A percentile compares a stretch with the other conserved stretches of the same genome.
These are phyloP conservation scores for Eupithecia dodoneata DNA, from an alignment of 2,888 invertebrate species.

Conservation along the genomic window DNA sequence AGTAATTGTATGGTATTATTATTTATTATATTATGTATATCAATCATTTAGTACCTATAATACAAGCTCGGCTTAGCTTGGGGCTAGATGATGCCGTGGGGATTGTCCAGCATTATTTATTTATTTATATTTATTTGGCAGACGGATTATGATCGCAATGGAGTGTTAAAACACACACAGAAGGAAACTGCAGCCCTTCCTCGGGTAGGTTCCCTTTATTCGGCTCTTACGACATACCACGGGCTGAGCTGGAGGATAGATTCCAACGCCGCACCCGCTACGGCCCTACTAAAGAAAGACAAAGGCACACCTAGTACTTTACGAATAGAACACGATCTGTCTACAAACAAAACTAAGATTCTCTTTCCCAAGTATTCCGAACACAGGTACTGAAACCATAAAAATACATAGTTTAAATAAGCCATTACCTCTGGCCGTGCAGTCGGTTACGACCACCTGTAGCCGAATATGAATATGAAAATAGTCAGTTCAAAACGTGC, in stretches of 20 bases:
- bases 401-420: conserved; percentile 42
- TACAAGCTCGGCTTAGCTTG: no score
- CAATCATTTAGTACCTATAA: no score
- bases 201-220: neutral
- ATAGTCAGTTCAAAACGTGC: conserved; percentile 57
- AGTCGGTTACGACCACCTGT: conserved; percentile 63
- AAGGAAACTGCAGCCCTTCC: neutral
- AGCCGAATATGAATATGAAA: conserved; percentile 58
- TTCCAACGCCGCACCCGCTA: neutral
- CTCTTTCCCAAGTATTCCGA: conserved; percentile 14
- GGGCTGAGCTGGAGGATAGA: neutral
- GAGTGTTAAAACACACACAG: neutral
- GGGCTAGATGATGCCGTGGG: no score
- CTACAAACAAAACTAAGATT: conserved; percentile 10
- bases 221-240: neutral
- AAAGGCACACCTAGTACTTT: neutral
- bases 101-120: no score
- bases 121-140: no score
- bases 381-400: conserved; percentile 24
- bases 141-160: neutral
- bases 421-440: conserved; percentile 38
- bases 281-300: neutral
- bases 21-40: no score
- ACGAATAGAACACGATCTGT: conserved; percentile 4
- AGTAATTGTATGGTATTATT: no score